These are phyloP conservation scores for Idaea dimidiata DNA, from an alignment of 2,888 invertebrate species.

Conservation along the genomic window DNA sequence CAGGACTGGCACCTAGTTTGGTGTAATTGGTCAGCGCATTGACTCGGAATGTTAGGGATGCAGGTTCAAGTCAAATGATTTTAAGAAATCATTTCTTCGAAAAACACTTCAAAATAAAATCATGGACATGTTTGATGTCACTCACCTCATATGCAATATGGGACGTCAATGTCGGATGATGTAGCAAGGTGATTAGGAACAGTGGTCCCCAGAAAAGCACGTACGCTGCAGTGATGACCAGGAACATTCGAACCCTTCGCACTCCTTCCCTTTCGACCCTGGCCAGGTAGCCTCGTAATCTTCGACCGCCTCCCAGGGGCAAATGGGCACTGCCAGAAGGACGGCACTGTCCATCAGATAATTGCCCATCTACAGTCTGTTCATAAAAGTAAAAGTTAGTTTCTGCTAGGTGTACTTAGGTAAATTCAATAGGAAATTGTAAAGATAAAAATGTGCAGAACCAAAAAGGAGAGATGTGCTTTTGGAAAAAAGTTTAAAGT, in stretches of 20 bases:
- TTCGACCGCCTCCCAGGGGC: conserved; percentile 84
- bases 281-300: conserved; percentile 88
- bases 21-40: no score
- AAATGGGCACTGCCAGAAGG: conserved; percentile 56
- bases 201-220: conserved; percentile 95
- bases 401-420: conserved; percentile 1
- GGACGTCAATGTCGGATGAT: conserved; percentile 87
- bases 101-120: background rate
- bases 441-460: background rate
- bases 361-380: conserved; percentile 69
- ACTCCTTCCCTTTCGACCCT: conserved; percentile 90
- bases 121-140: conserved; percentile 2
- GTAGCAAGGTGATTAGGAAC: conserved; percentile 90
- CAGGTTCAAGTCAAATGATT: no score
- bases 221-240: conserved; percentile 91
- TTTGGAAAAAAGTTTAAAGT: background rate
- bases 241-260: conserved; percentile 91
- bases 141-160: conserved; percentile 88
- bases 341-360: conserved; percentile 61
- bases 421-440: background rate
- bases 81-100: no score
- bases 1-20: no score
- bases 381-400: conserved; percentile 19
- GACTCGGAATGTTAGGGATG: no score
- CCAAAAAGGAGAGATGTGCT: background rate